Percentiles rank a stretch among this genome's conserved stretches.
phyloP scores from a whole-genome alignment of 2,797 vertebrate species.

The Masticophis lateralis region DNA sequence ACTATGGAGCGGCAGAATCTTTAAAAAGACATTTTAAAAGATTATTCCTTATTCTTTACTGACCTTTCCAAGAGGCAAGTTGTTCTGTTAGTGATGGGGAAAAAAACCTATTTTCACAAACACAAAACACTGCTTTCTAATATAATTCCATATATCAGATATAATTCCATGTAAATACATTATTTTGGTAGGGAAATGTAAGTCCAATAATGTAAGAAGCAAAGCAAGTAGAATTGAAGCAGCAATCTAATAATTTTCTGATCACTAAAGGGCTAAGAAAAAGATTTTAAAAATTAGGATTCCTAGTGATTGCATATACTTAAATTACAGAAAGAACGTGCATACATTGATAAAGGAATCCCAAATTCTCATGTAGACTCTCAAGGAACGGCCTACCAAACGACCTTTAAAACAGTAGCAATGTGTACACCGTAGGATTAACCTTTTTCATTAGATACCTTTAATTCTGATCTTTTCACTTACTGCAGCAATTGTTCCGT shows the following conservation, averaged over 20 bases:
- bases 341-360: not conserved
- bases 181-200: not conserved
- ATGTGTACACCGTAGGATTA: conserved; percentile 18
- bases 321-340: not conserved
- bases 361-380: conserved; percentile 26
- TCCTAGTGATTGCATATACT: not conserved
- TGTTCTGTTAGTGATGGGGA: not conserved
- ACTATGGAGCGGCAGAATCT: not conserved
- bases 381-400: conserved; percentile 23
- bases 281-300: not conserved
- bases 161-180: not conserved
- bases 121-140: not conserved
- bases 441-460: conserved; percentile 42
- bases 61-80: not conserved
- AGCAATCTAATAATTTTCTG: not conserved
- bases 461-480: conserved; percentile 48
- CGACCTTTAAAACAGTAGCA: conserved; percentile 40
- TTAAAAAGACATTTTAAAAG: not conserved
- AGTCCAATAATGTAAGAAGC: not conserved
- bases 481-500: conserved; percentile 39
- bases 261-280: not conserved
- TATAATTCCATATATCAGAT: not conserved
- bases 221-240: not conserved
- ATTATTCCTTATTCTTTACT: not conserved
- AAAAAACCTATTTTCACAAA: not conserved